Base-by-base conservation (phyloP, 2,113 vertebrate species). In the Microcebus tavaratra region DNA sequence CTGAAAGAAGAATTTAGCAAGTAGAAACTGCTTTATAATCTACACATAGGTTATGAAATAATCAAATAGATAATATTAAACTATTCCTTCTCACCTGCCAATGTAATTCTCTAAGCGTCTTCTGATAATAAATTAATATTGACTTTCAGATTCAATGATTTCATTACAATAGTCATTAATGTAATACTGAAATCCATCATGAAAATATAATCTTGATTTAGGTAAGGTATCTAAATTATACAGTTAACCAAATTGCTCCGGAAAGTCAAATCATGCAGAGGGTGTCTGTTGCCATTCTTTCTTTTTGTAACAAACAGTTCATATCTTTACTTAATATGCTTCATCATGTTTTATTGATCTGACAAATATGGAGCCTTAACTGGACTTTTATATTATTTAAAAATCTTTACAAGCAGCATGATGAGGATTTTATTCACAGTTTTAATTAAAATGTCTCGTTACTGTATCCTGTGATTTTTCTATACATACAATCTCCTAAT, bases 71-170 rank as follows among this genome's bases (percentile, higher is more conserved):
- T 97, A 96, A 90, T 97, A 98, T 97, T 97, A 98, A 98, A 91
- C 59, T 82, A 93, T 90, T 97, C 87, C 96, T 97, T 98, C 94
- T 95, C 95, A 94, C 50, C 79, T 98, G 96, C 95, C 97, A 98
- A 97, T 98, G 96, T 86, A 98, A 96, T 98, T 98, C 96, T 97
- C 95, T 93, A 96, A 96, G 76, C 97, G 57, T 96, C 36, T 97
- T 97, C 97, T 95, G 94, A 96, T 98, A 98, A 97, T 96, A 97
- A 95, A 98, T 98, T 98, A 98, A 98, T 98, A 98, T 97, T 98
- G 97, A 98, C 97, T 98, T 97, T 96, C 88, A 98, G 96, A 97
- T 98, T 98, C 98, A 98, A 98, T 98, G 96, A 96, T 91, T 98
- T 98, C 96, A 98, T 98, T 98, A 97, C 45, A 98, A 97, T 98